These are phyloP conservation scores for Thaleichthys pacificus DNA, from an alignment of 2,797 vertebrate species.

Conservation along the genomic window DNA sequence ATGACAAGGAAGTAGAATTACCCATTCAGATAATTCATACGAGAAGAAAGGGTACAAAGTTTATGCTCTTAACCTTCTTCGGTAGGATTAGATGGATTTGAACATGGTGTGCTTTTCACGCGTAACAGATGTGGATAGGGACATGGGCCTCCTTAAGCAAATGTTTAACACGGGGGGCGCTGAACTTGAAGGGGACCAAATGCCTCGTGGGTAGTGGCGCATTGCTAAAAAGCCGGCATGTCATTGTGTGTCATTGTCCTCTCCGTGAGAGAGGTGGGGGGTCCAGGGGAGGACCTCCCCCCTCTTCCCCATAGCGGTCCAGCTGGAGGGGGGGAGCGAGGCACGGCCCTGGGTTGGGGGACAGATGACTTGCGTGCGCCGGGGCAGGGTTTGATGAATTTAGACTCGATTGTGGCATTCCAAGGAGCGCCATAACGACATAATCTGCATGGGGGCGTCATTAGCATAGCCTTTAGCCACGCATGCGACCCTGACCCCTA, in stretches of 20 bases:
- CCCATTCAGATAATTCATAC: background rate
- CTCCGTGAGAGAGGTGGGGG: background rate
- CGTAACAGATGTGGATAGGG: conserved; percentile 37
- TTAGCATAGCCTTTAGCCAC: conserved; percentile 69
- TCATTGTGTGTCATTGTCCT: conserved; percentile 67
- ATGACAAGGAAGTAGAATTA: background rate
- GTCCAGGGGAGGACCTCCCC: background rate
- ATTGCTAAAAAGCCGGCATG: conserved; percentile 58
- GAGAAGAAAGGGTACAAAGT: background rate
- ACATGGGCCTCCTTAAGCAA: conserved; percentile 52
- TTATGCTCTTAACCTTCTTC: conserved; percentile 25
- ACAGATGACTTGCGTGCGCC: conserved; percentile 62
- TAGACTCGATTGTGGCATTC: conserved; percentile 57
- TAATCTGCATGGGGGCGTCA: conserved; percentile 63
- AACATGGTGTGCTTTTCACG: conserved; percentile 16
- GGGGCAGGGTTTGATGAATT: conserved; percentile 60
- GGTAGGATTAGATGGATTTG: conserved; percentile 16
- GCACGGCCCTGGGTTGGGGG: conserved; percentile 40
- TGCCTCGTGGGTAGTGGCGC: conserved; percentile 65
- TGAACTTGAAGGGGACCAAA: conserved; percentile 68
- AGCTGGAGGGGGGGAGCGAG: conserved; percentile 28
- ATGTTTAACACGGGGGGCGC: conserved; percentile 63
- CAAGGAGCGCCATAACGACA: conserved; percentile 64
- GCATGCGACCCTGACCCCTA: conserved; percentile 61
- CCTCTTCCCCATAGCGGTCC: background rate